phyloP scores from a whole-genome alignment of 2,888 invertebrate genomes.

The Hipparchia semele region DNA sequence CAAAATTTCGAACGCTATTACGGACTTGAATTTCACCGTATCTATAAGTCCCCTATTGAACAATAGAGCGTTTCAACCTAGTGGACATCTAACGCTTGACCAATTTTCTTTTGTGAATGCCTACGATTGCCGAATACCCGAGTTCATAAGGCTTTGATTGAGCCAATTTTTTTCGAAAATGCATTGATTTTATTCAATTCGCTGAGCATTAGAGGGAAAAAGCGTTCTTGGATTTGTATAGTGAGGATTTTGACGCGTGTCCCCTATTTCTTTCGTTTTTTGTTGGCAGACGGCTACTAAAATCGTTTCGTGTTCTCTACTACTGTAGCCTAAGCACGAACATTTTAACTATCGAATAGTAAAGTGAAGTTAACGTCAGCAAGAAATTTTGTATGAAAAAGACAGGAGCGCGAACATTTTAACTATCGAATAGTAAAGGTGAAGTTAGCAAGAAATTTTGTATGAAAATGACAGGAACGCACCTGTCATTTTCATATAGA shows the following conservation, averaged over 20 bases:
- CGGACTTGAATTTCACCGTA: constrained; percentile 26
- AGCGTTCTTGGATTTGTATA: constrained; percentile 24
- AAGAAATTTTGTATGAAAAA: too few relatives aligned
- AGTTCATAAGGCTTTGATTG: constrained; percentile 68
- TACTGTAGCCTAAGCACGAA: too few relatives aligned
- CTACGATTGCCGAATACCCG: constrained; percentile 76
- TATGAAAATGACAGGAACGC: too few relatives aligned
- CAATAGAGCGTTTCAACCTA: constrained; percentile 73
- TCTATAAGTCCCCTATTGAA: constrained; percentile 62
- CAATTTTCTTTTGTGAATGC: constrained; percentile 80
- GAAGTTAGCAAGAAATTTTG: too few relatives aligned
- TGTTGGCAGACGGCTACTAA: constrained; percentile 6
- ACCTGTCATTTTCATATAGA: too few relatives aligned
- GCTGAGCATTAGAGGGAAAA: constrained; percentile 49
- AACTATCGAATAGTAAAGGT: too few relatives aligned
- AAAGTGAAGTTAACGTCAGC: too few relatives aligned
- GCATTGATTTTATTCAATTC: constrained; percentile 71
- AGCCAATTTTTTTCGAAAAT: constrained; percentile 64
- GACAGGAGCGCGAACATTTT: too few relatives aligned
- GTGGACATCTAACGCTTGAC: constrained; percentile 80
- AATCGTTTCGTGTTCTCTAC: background rate
- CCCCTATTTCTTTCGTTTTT: constrained; percentile 9
- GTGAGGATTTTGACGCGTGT: constrained; percentile 18
- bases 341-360: too few relatives aligned
- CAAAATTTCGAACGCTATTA: constrained; percentile 33